A percentile compares a stretch with the other conserved stretches of the same genome.
Evolutionary conservation across 2,113 vertebrate species (phyloP).

Genomic region (Misgurnus anguillicaudatus): DNA sequence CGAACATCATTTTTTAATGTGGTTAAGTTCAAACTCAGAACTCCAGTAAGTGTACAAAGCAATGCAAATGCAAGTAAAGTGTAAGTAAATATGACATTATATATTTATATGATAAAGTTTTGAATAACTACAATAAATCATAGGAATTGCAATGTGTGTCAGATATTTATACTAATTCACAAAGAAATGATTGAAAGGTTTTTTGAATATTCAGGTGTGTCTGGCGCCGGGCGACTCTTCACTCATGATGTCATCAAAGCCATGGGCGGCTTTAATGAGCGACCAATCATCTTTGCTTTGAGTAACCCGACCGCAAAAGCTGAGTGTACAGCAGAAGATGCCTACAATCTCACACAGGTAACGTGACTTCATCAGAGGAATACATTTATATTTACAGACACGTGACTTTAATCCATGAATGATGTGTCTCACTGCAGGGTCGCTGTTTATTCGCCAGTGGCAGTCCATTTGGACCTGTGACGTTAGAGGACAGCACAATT

Average conservation of each 20-base stretch:
- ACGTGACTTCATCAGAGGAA: background rate
- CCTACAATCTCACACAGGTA: constrained; percentile 88
- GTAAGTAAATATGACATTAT: too few relatives aligned
- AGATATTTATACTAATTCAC: too few relatives aligned
- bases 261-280: constrained; percentile 87
- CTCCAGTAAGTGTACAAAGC: too few relatives aligned
- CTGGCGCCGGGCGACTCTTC: constrained; percentile 91
- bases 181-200: background rate
- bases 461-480: constrained; percentile 89
- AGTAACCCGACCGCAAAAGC: constrained; percentile 93
- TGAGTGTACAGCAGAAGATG: constrained; percentile 94
- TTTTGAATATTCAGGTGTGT: constrained; percentile 79
- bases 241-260: constrained; percentile 82
- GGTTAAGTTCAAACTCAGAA: too few relatives aligned
- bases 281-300: constrained; percentile 91
- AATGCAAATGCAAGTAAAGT: too few relatives aligned
- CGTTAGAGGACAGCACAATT: constrained; percentile 80
- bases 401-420: background rate
- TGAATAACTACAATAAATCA: too few relatives aligned
- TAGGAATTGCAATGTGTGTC: too few relatives aligned
- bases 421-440: constrained; percentile 73
- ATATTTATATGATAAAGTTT: too few relatives aligned
- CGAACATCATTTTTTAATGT: too few relatives aligned
- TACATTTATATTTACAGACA: background rate
- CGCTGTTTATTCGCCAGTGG: constrained; percentile 95